phyloP scores from a whole-genome alignment of 1,140 invertebrate genomes.

The Laupala kohalensis region DNA sequence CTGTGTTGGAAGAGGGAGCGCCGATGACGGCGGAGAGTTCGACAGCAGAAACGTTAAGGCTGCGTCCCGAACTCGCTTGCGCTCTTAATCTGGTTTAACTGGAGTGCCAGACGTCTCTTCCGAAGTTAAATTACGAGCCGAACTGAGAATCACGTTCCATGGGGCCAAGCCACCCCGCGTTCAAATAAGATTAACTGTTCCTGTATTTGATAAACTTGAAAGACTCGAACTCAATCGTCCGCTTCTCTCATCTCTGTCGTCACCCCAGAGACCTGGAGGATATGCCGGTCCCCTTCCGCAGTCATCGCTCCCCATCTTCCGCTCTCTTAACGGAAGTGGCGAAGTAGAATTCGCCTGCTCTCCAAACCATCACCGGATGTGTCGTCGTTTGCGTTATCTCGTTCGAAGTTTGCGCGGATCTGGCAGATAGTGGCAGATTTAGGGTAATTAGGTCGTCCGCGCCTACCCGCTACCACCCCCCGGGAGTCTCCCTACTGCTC shows the following conservation, averaged over 20 bases:
- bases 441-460: not conserved
- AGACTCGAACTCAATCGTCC: not conserved
- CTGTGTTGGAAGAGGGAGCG: too few species aligned
- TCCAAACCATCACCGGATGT: not conserved
- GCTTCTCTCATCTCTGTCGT: not conserved
- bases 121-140: not conserved
- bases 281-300: not conserved
- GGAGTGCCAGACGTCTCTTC: not conserved
- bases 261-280: not conserved
- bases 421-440: not conserved
- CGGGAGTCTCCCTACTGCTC: too few species aligned
- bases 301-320: too few species aligned
- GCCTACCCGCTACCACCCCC: not conserved
- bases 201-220: not conserved
- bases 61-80: not conserved
- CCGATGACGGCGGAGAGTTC: too few species aligned
- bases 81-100: not conserved
- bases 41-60: not conserved
- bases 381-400: not conserved
- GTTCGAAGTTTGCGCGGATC: not conserved
- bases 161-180: too few species aligned
- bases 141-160: not conserved
- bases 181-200: not conserved
- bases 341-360: not conserved
- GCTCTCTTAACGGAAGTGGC: too few species aligned